Evolutionary conservation across 1,140 invertebrate species (phyloP).

Genomic region (Oreohelix idahoensis): DNA sequence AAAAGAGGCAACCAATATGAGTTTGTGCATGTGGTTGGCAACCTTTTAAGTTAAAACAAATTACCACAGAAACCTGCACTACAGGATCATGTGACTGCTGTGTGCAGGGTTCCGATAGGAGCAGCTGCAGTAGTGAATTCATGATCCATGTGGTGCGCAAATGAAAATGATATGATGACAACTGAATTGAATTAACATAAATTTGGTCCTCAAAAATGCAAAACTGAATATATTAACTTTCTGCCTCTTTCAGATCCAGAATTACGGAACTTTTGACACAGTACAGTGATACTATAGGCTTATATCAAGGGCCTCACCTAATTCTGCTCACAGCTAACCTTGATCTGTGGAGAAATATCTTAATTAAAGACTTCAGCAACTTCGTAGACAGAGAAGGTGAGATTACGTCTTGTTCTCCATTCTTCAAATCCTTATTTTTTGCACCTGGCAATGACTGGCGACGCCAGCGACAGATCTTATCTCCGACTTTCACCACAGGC

Average conservation of each 20-base stretch:
- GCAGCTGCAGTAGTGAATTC: too few relatives aligned
- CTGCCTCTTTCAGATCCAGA: not conserved
- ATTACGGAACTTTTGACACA: not conserved
- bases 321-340: not conserved
- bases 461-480: not conserved
- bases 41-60: too few relatives aligned
- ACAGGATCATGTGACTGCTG: too few relatives aligned
- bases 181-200: too few relatives aligned
- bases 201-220: too few relatives aligned
- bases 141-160: too few relatives aligned
- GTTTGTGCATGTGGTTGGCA: too few relatives aligned
- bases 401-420: not conserved
- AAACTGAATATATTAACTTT: not conserved
- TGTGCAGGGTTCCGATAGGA: too few relatives aligned
- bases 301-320: not conserved
- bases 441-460: not conserved
- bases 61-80: too few relatives aligned
- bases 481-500: conserved; percentile 8
- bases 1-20: too few relatives aligned
- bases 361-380: conserved; percentile 16
- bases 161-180: too few relatives aligned
- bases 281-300: not conserved
- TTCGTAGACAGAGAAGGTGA: not conserved
- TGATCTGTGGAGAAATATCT: not conserved
- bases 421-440: conserved; percentile 13